Evolutionary conservation across 2,113 vertebrate genomes (phyloP), one percentile per base, ranked within the genome.

Genomic region (Xenopus laevis): DNA sequence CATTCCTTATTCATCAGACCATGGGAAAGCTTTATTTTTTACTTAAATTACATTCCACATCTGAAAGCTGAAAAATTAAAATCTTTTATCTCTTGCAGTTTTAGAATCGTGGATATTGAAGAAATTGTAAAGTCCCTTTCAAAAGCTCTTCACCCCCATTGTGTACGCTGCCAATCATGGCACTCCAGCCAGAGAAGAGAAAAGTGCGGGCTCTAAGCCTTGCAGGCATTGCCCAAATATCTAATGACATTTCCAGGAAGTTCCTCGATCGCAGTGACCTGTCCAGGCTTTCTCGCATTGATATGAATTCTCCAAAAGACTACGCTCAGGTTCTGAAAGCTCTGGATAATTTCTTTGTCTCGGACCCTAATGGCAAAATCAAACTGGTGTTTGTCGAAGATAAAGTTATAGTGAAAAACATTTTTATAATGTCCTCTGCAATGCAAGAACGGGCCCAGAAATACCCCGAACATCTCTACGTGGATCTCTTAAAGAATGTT

Each of bases 321-420:
- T 67, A 77, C 30, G 55, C 47, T 46, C 58, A 55, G 30, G 74
- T 77, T 50, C 50, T 77, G n/a, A 33, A 10, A 18, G 74, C 69
- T 8, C 47, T 77, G 7, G 74, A 77, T 13, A 64, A 50, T 10
- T 77, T 77, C 33, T 77, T 77, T 10, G 11, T 77, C 27, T 21
- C 44, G 12, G 74, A 77, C 44, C 67, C 74, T 9, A 40, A 27
- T 46, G 74, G 66, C 33, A 77, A 77, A 77, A 84, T 87, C 27
- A 87, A 86, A 71, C 79, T 86, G 64, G 86, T 87, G 63, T 87
- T 87, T 47, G 82, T 87, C 60, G 84, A 87, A 63, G 83, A 87
- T 55, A 82, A 81, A 64, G 83, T 84, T 0, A 72, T 85, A 53
- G 84, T 87, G 6, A 83, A 87, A 72, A 86, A 83, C 0, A 84